phyloP scores from a whole-genome alignment of 92 coral and sea anemone species.

The Palythoa heliodiscus region DNA sequence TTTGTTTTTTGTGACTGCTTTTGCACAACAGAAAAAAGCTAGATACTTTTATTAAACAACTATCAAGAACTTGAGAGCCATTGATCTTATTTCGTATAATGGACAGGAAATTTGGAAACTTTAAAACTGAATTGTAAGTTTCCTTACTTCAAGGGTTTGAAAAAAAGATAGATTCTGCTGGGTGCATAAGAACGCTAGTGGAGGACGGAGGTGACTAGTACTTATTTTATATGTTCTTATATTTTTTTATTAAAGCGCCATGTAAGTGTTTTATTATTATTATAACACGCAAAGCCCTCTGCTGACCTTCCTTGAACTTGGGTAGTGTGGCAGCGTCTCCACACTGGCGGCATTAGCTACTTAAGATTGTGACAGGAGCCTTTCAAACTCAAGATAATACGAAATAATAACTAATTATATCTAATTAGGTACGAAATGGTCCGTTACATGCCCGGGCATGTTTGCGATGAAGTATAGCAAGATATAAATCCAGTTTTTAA shows the following conservation, averaged over 20 bases:
- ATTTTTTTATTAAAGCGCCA: too few species aligned
- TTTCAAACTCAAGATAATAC: not conserved
- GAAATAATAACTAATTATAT: constrained; percentile 23
- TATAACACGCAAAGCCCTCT: not conserved
- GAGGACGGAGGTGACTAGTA: not conserved
- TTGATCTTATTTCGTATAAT: not conserved
- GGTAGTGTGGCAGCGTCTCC: constrained; percentile 6
- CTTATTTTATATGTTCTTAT: too few species aligned
- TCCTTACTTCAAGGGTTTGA: constrained; percentile 12
- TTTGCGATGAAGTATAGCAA: not conserved
- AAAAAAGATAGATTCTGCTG: not conserved
- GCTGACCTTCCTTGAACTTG: constrained; percentile 38
- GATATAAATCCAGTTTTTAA: not conserved
- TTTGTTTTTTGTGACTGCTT: not conserved
- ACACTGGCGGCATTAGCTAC: constrained; percentile 4
- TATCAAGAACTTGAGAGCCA: not conserved
- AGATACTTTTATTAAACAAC: not conserved
- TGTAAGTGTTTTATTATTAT: too few species aligned
- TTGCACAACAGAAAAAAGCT: not conserved
- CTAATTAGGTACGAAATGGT: constrained; percentile 36
- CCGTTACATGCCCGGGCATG: constrained; percentile 16
- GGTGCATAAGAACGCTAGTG: not conserved
- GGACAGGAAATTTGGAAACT: not conserved
- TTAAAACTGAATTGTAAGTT: not conserved
- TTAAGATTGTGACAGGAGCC: not conserved